A percentile compares a stretch with the other conserved stretches of the same genome.
Conservation (phyloP, 2,888 invertebrate species). For the Hydrotaea diabolus region DNA sequence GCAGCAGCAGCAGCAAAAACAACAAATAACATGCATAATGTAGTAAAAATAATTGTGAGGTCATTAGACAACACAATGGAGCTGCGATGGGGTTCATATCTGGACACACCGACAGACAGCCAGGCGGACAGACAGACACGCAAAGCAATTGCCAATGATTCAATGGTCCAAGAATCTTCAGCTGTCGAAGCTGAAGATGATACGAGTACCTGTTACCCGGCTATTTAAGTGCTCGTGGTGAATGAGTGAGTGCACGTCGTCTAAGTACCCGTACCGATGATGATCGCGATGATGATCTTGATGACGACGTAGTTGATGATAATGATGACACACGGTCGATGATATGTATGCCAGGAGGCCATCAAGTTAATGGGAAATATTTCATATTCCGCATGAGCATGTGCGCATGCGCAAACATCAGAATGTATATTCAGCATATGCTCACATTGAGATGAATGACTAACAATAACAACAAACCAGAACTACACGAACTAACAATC, state of each 20-base stretch:
- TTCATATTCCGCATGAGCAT: conserved; percentile 31
- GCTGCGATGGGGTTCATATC: neutral
- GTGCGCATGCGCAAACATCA: neutral
- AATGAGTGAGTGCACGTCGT: neutral
- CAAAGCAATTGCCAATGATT: conserved; percentile 43
- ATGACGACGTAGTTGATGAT: no score
- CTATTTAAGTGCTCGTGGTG: neutral
- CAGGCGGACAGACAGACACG: neutral
- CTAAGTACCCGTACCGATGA: neutral
- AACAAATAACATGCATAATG: neutral
- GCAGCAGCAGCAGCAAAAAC: conserved; percentile 1
- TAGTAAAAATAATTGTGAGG: conserved; percentile 71
- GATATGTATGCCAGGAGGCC: conserved; percentile 54
- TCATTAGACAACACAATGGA: conserved; percentile 63
- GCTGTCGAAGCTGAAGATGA: conserved; percentile 37
- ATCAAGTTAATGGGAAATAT: conserved; percentile 57
- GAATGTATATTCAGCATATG: neutral
- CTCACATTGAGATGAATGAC: conserved; percentile 20
- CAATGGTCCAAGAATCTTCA: conserved; percentile 51
- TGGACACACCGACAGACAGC: conserved; percentile 3
- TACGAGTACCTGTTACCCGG: conserved; percentile 27
- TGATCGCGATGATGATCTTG: conserved; percentile 2
- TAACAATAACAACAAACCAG: conserved; percentile 9
- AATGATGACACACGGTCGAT: neutral
- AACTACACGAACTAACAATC: neutral